Conservation (phyloP, 1,140 invertebrate species). For the Ceratina japonica region DNA sequence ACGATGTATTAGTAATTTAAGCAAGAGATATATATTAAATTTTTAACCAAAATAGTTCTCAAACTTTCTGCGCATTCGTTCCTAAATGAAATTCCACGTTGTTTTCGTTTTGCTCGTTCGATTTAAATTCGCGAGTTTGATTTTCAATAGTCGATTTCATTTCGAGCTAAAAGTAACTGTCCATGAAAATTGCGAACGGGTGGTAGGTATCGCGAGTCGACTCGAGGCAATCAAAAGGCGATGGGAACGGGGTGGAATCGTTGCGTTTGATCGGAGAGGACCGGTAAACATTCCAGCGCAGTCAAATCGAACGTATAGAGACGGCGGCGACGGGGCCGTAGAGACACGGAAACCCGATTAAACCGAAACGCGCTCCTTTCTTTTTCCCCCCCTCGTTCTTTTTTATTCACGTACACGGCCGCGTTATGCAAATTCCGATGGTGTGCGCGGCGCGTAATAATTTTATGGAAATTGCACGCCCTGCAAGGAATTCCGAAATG, state of each 20-base stretch:
- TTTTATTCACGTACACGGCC: conserved; percentile 3
- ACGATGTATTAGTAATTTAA: conserved; percentile 48
- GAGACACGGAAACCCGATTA: conserved; percentile 59
- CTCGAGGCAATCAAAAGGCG: neutral
- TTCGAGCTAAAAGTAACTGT: neutral
- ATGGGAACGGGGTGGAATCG: neutral
- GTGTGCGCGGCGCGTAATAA: conserved; percentile 51
- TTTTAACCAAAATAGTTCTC: conserved; percentile 45
- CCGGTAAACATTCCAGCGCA: conserved; percentile 35
- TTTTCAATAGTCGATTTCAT: neutral
- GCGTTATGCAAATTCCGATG: conserved; percentile 60
- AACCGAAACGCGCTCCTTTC: conserved; percentile 47
- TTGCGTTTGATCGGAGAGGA: neutral
- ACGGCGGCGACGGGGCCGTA: neutral
- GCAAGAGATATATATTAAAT: conserved; percentile 53
- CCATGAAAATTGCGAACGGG: neutral
- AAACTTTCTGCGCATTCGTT: neutral
- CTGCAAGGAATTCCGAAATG: conserved; percentile 52
- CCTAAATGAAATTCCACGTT: neutral
- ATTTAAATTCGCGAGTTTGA: neutral
- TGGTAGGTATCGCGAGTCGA: neutral
- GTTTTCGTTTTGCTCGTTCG: too few species aligned
- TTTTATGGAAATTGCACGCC: conserved; percentile 63
- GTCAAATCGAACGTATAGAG: conserved; percentile 10
- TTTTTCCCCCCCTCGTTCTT: conserved; percentile 43